phyloP scores from a whole-genome alignment of 2,113 vertebrate species.

The Corythoichthys haematopterus region DNA sequence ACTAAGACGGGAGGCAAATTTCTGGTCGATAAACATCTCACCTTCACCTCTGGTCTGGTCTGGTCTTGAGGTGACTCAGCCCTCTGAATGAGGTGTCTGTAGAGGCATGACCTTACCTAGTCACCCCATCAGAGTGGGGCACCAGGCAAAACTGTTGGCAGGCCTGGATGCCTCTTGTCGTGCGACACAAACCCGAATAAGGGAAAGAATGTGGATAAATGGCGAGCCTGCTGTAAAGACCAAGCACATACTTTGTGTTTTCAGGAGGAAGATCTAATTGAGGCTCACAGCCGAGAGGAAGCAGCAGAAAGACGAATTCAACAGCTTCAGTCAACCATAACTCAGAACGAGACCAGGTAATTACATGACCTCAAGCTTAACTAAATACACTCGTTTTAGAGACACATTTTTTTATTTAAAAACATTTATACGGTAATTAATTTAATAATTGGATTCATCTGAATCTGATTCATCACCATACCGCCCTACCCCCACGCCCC shows the following conservation, averaged over 20 bases:
- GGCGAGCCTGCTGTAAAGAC: slow-evolving; percentile 3
- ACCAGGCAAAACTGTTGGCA: not conserved
- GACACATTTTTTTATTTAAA: not conserved
- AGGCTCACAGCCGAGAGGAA: slow-evolving; percentile 78
- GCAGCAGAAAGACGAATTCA: slow-evolving; percentile 78
- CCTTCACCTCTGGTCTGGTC: too few species aligned
- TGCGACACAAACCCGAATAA: not conserved
- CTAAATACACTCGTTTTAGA: not conserved
- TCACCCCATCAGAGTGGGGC: too few species aligned
- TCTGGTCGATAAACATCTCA: too few species aligned
- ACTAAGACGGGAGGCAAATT: too few species aligned
- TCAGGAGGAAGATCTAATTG: slow-evolving; percentile 78
- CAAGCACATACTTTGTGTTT: slow-evolving; percentile 13
- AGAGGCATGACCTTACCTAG: too few species aligned
- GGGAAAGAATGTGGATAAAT: not conserved
- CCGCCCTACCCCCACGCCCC: too few species aligned
- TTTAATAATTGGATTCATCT: too few species aligned
- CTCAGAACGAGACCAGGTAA: slow-evolving; percentile 83
- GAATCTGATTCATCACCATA: too few species aligned
- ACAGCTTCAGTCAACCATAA: slow-evolving; percentile 78
- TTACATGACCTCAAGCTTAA: not conserved
- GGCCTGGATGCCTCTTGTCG: not conserved
- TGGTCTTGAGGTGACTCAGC: too few species aligned
- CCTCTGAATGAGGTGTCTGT: too few species aligned
- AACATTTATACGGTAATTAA: not conserved